Conservation (phyloP, 1,140 invertebrate genomes). For the Drosophila athabasca region DNA sequence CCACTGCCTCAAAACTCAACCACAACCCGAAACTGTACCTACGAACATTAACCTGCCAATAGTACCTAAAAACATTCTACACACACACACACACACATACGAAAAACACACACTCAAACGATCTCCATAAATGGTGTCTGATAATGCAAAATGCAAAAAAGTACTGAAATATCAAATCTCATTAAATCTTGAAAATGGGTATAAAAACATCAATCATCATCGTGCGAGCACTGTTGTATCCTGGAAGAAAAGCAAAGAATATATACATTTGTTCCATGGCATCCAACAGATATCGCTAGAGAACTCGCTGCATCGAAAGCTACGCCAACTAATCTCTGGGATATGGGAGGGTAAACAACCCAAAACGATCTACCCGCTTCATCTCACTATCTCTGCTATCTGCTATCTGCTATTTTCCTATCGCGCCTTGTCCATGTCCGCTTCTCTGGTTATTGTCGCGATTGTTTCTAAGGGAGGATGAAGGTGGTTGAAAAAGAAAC, state of each 20-base stretch:
- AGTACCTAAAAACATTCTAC: constrained; percentile 46
- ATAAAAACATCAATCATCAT: constrained; percentile 24
- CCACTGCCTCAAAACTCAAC: constrained; percentile 40
- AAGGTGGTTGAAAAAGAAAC: constrained; percentile 1
- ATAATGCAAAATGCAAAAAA: constrained; percentile 34
- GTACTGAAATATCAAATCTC: constrained; percentile 17
- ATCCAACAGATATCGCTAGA: constrained; percentile 4
- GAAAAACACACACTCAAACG: constrained; percentile 6
- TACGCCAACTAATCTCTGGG: constrained; percentile 38
- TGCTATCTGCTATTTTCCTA: too few relatives aligned
- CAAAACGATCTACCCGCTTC: constrained; percentile 6
- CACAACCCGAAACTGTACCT: constrained; percentile 42
- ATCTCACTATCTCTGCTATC: constrained; percentile 14
- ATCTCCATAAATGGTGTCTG: constrained; percentile 63
- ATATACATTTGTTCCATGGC: constrained; percentile 20
- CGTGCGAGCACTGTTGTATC: neutral
- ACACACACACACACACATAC: neutral
- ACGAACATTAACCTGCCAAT: constrained; percentile 60
- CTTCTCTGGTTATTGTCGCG: constrained; percentile 43
- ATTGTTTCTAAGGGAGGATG: constrained; percentile 13
- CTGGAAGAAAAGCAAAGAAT: constrained; percentile 25
- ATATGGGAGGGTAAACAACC: neutral
- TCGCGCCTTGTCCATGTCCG: constrained; percentile 10
- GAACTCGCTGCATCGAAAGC: constrained; percentile 50
- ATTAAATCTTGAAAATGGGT: neutral